These are phyloP conservation scores for Odontothrips loti DNA, from an alignment of 2,888 invertebrate species.

Conservation along the genomic window DNA sequence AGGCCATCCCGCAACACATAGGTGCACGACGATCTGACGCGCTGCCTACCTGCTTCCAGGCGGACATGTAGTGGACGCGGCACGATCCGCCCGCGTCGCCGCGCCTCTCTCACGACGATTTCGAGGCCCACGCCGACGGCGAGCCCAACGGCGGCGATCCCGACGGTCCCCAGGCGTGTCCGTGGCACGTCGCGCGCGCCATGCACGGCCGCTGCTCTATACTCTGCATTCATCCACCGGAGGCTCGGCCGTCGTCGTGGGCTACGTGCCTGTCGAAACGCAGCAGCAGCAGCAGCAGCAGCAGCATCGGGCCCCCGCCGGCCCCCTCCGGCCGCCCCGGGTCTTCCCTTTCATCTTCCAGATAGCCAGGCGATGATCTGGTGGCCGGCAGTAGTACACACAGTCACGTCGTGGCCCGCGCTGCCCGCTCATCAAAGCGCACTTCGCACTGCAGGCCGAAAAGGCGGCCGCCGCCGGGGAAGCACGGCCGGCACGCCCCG, in stretches of 20 bases:
- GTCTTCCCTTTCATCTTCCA: neutral
- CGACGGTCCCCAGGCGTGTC: neutral
- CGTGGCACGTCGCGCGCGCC: neutral
- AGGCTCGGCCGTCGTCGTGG: neutral
- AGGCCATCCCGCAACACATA: no score
- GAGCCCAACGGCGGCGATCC: neutral
- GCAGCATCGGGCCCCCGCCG: no score
- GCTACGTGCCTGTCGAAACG: neutral
- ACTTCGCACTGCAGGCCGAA: neutral
- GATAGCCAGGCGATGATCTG: no score
- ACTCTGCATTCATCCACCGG: neutral
- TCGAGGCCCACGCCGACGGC: neutral
- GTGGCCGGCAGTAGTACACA: no score
- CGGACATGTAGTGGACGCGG: neutral
- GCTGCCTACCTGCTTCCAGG: no score
- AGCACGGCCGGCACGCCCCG: neutral
- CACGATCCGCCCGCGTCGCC: neutral
- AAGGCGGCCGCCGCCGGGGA: neutral
- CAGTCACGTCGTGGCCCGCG: neutral
- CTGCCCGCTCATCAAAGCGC: neutral
- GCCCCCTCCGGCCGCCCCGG: neutral
- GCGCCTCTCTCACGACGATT: neutral
- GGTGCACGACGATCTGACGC: no score
- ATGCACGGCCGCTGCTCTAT: neutral
- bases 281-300: neutral